Percentiles rank a stretch among this genome's conserved stretches.
phyloP scores from a whole-genome alignment of 2,113 vertebrate species.

The Spheniscus mendiculus region DNA sequence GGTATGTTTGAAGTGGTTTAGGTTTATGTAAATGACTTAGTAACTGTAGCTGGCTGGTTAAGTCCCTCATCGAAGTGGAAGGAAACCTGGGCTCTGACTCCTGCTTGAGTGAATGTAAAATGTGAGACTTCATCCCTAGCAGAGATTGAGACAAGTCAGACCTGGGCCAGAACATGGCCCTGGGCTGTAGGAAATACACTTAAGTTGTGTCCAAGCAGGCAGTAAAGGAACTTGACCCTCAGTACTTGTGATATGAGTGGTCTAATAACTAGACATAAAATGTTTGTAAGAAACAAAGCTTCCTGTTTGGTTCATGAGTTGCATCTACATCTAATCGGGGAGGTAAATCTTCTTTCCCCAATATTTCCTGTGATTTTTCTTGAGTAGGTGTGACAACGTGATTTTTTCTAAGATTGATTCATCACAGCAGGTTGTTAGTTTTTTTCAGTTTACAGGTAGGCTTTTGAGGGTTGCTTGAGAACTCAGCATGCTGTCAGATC shows the following conservation, averaged over 20 bases:
- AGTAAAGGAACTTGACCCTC: neutral
- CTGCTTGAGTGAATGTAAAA: neutral
- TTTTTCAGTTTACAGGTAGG: neutral
- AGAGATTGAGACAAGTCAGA: neutral
- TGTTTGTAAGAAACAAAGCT: neutral
- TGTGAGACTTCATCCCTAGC: neutral
- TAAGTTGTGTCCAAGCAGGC: neutral
- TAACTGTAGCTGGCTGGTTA: neutral
- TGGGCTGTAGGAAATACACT: neutral
- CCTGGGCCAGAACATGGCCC: accelerated
- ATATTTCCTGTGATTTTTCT: neutral
- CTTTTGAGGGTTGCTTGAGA: neutral
- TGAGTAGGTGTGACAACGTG: neutral
- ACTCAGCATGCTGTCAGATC: accelerated
- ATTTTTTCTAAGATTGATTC: neutral
- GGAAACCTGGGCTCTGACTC: neutral
- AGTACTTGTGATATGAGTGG: neutral
- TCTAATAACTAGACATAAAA: neutral
- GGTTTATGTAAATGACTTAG: neutral
- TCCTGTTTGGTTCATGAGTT: neutral
- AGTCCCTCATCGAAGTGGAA: neutral
- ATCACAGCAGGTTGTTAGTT: neutral
- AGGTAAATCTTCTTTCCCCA: neutral
- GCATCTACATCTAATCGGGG: neutral
- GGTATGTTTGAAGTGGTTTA: neutral